Conservation (phyloP, 2,888 invertebrate species). For the Cancer borealis region DNA sequence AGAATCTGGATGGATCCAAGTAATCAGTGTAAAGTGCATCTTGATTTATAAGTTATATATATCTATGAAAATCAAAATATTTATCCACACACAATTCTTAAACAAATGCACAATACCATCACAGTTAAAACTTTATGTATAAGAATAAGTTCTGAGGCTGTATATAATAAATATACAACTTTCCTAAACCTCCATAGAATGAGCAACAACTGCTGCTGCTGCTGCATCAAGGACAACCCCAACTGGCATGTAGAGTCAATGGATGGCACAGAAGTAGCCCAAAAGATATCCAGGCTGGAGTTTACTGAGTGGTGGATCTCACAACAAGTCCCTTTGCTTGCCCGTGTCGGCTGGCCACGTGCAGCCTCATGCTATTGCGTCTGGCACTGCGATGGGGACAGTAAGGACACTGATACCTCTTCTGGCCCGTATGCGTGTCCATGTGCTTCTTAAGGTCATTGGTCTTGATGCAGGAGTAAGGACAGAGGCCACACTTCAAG, state of each 20-base stretch:
- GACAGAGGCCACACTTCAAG: conserved; percentile 67
- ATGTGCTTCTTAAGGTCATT: conserved; percentile 75
- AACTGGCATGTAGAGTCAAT: conserved; percentile 1
- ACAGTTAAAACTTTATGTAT: neutral
- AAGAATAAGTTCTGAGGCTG: conserved; percentile 24
- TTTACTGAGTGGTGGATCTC: conserved; percentile 9
- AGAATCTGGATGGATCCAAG: neutral
- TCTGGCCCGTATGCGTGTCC: conserved; percentile 72
- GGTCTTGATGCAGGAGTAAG: conserved; percentile 73
- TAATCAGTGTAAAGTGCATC: neutral
- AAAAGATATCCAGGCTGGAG: neutral
- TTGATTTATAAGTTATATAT: neutral
- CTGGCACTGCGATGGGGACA: conserved; percentile 73
- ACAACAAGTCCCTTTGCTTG: conserved; percentile 37
- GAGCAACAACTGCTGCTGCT: conserved; percentile 23
- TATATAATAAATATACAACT: neutral
- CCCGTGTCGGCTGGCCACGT: conserved; percentile 67
- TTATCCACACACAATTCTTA: neutral
- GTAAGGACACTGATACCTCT: conserved; percentile 67
- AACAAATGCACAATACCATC: conserved; percentile 14
- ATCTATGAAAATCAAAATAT: neutral
- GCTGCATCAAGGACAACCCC: neutral
- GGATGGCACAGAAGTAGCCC: conserved; percentile 34
- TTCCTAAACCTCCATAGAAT: neutral
- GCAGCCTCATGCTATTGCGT: conserved; percentile 69